Evolutionary conservation across 2,888 invertebrate species (phyloP).

Genomic region (Hylaea fasciaria): DNA sequence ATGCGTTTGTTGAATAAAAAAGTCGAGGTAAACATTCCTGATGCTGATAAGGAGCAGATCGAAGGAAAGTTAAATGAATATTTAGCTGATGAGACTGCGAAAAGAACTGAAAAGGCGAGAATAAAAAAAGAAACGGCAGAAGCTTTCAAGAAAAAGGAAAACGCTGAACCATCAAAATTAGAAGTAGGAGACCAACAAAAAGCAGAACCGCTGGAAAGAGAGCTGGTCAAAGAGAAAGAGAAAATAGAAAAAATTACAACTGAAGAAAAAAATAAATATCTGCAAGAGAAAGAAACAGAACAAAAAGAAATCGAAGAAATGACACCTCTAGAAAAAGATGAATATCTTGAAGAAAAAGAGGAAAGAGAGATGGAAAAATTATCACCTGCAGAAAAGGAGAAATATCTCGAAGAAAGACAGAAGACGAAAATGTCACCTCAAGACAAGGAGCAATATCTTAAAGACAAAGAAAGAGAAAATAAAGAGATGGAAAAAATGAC

Average conservation of each 20-base stretch:
- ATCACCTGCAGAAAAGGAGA: slow-evolving; percentile 16
- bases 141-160: slow-evolving; percentile 3
- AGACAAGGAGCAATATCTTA: slow-evolving; percentile 24
- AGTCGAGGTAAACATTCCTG: slow-evolving; percentile 58
- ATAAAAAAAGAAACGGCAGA: slow-evolving; percentile 18
- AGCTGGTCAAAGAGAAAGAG: background rate
- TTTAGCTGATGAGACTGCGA: slow-evolving; percentile 7
- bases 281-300: background rate
- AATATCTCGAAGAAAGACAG: slow-evolving; percentile 27
- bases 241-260: background rate
- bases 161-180: background rate
- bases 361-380: background rate
- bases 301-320: slow-evolving; percentile 22
- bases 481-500: too few relatives aligned
- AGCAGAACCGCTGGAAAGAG: slow-evolving; percentile 7
- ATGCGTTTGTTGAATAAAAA: slow-evolving; percentile 66
- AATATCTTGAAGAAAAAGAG: slow-evolving; percentile 3
- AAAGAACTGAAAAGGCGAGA: background rate
- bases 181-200: slow-evolving; percentile 4
- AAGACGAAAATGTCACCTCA: slow-evolving; percentile 18
- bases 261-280: background rate
- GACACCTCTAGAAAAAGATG: slow-evolving; percentile 22
- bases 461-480: slow-evolving; percentile 21
- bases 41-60: slow-evolving; percentile 3
- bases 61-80: background rate